A percentile compares a stretch with the other conserved stretches of the same genome.
Evolutionary conservation across 2,113 vertebrate species (phyloP).

Genomic region (Glaucomys volans): DNA sequence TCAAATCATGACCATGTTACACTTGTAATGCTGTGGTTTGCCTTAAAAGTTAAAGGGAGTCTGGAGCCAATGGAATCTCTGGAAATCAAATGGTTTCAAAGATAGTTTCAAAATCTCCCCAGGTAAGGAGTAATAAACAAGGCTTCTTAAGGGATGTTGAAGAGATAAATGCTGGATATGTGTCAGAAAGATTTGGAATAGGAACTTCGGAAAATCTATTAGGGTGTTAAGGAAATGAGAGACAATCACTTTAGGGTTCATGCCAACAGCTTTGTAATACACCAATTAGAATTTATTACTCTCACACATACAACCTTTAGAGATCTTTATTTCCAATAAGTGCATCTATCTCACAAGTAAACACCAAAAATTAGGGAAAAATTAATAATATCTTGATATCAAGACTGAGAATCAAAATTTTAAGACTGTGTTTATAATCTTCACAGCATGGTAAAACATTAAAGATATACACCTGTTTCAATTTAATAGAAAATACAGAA

Average conservation of each 20-base stretch:
- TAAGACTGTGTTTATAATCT: conserved; percentile 25
- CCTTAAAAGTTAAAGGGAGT: neutral
- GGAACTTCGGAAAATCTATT: neutral
- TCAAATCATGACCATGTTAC: neutral
- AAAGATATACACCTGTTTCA: neutral
- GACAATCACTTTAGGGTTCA: neutral
- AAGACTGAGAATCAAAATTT: conserved; percentile 2
- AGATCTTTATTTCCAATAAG: neutral
- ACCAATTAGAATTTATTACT: neutral
- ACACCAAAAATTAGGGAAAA: conserved; percentile 41
- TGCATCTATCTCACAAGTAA: conserved; percentile 11
- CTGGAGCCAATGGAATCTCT: neutral
- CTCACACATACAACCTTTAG: neutral
- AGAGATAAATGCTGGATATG: neutral
- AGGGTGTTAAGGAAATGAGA: neutral
- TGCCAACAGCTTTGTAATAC: neutral
- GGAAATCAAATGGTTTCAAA: neutral
- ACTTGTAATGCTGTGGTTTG: neutral
- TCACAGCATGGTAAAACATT: neutral
- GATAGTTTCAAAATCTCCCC: neutral
- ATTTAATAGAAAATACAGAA: conserved; percentile 43
- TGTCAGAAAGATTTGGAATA: neutral
- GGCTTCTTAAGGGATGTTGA: neutral
- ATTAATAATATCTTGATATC: neutral
- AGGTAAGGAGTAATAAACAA: neutral